Conservation (phyloP, 2,797 vertebrate genomes). For the Lithobates sylvaticus region DNA sequence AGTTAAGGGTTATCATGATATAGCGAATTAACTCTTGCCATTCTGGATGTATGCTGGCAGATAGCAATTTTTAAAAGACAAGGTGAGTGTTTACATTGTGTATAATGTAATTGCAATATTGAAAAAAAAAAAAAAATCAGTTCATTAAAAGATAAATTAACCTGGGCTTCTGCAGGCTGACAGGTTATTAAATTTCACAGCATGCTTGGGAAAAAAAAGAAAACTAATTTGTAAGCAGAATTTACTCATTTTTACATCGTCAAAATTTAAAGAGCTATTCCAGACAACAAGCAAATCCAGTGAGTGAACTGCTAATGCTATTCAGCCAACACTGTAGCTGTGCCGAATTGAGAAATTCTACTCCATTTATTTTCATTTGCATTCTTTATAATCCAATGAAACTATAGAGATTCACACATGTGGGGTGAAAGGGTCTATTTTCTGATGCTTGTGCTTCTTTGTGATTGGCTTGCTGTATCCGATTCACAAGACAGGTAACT, state of each 20-base stretch:
- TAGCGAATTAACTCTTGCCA: neutral
- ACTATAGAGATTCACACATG: no score
- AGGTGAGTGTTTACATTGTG: conserved; percentile 7
- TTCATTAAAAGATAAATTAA: conserved; percentile 24
- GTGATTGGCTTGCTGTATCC: no score
- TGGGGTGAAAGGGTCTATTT: no score
- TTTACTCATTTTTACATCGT: neutral
- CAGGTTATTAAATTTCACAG: neutral
- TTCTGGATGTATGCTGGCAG: conserved; percentile 14
- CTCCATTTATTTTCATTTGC: neutral
- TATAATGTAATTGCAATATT: neutral
- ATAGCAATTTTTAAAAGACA: neutral
- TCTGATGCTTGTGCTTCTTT: no score
- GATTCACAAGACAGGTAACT: no score
- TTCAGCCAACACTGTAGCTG: neutral
- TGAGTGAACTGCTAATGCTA: neutral
- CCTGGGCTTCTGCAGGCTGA: neutral
- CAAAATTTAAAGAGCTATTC: neutral
- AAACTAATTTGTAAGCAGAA: neutral
- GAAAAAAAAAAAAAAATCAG: conserved; percentile 10
- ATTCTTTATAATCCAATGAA: neutral
- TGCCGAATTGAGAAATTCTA: neutral
- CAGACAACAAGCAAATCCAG: neutral
- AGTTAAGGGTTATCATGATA: conserved; percentile 31
- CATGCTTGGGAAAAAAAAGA: neutral